These are phyloP conservation scores for Lepus timidus DNA, from an alignment of 2,113 vertebrate genomes.

Conservation along the genomic window DNA sequence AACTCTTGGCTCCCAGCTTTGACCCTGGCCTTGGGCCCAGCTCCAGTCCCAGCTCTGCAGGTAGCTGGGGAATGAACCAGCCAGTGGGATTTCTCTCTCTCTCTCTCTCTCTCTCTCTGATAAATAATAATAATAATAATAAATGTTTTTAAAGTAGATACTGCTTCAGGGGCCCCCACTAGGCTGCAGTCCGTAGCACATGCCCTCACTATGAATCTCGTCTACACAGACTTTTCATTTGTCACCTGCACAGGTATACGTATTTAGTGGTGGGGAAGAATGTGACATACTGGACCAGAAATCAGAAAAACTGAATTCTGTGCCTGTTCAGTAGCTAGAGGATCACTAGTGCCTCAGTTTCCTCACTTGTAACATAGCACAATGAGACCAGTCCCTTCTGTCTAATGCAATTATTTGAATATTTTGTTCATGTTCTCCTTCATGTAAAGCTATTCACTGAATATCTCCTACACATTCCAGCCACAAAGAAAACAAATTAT, in stretches of 20 bases:
- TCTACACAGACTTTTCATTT: neutral
- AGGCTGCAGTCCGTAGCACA: neutral
- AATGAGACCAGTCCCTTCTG: neutral
- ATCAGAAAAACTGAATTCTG: conserved; percentile 8
- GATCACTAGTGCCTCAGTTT: neutral
- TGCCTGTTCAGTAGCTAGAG: conserved; percentile 10
- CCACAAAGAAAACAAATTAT: neutral
- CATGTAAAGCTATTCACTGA: neutral
- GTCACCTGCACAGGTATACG: neutral
- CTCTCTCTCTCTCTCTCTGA: too few relatives aligned
- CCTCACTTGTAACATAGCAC: conserved; percentile 5
- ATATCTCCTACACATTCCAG: neutral
- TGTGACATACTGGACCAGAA: neutral
- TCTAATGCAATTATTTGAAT: conserved; percentile 2
- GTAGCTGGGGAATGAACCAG: too few relatives aligned
- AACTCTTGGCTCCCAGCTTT: too few relatives aligned
- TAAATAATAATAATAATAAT: too few relatives aligned
- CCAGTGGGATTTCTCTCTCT: too few relatives aligned
- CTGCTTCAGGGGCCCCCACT: too few relatives aligned
- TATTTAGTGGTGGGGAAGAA: neutral
- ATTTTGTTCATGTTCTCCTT: neutral
- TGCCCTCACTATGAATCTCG: neutral
- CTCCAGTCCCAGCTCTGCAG: too few relatives aligned
- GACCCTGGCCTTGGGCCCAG: too few relatives aligned
- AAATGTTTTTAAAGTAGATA: too few relatives aligned